Evolutionary conservation across 2,888 invertebrate species (phyloP).

Genomic region (Therioaphis trifolii): DNA sequence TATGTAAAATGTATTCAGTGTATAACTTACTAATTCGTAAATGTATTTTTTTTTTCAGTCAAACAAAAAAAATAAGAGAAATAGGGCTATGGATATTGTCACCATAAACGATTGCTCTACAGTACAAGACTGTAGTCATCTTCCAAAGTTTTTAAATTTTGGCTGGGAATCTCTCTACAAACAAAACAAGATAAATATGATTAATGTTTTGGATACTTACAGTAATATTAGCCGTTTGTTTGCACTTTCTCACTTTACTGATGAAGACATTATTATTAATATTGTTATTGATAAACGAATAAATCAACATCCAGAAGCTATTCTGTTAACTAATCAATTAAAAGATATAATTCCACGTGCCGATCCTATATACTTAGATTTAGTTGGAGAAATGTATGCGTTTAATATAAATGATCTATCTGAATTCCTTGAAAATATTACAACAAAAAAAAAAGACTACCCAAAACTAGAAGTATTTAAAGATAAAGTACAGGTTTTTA

Average conservation of each 20-base stretch:
- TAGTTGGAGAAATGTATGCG: constrained; percentile 63
- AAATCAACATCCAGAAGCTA: not conserved
- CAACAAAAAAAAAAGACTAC: constrained; percentile 27
- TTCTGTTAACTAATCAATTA: not conserved
- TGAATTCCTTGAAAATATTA: constrained; percentile 22
- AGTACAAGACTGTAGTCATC: not conserved
- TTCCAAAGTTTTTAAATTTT: not conserved
- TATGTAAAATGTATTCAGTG: no score
- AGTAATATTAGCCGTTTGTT: constrained; percentile 26
- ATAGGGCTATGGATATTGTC: no score
- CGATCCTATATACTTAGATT: constrained; percentile 67
- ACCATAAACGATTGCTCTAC: no score
- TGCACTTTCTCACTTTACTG: not conserved
- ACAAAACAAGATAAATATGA: not conserved
- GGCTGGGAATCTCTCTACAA: constrained; percentile 7
- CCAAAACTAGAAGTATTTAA: constrained; percentile 67
- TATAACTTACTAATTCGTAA: no score
- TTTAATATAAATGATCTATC: constrained; percentile 55
- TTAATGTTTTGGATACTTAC: not conserved
- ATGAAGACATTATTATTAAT: not conserved
- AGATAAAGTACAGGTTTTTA: not conserved
- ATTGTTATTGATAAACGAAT: not conserved
- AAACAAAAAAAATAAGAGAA: no score
- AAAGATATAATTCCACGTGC: constrained; percentile 68
- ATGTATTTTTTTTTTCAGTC: not conserved